Base-by-base conservation (phyloP, 2,797 vertebrate species). In the Australoheros facetus region DNA sequence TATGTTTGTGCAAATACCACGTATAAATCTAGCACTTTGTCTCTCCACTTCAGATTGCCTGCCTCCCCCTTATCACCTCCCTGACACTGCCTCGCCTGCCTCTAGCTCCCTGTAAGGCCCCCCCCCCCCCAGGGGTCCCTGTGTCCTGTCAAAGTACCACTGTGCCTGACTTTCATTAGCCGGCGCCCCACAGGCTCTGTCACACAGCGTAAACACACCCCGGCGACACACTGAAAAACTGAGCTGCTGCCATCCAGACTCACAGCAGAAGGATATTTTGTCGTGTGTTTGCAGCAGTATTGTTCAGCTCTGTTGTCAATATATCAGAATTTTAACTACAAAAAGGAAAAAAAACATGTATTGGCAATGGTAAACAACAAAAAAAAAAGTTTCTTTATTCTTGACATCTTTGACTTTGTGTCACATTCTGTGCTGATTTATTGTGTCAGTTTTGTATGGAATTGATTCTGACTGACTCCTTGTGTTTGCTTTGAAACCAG, bases 141-240 rank as follows among this genome's bases (percentile, higher is more conserved):
- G 81, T 92, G 91, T 93, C 85, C 87, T 93, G 91, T 94, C 89
- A 88, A 83, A 87, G 86, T 37, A 82, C 83, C 80, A 88, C 88
- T 89, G 87, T 64, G 87, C 58, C 83, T 92, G 90, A 90, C 93
- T 94, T 93, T 93, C 91, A 93, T 93, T 92, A 94, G 92, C 87
- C 87, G 85, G 85, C 79, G 60, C 84, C 88, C 90, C 82, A 87
- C 84, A 82, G 92, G 87, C 82, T 85, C 80, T 81, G 85, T 91
- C 89, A 87, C 91, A 86, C 87, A 51, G 84, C 57, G 55, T 86
- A 91, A 87, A 92, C 85, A 86, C 85, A 82, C 82, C 79, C 88
- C 71, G 12, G 82, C 32, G 26, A 78, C 82, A 84, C 85, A 21
- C 12, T 7, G 80, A 54, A 1, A 82, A 87, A 64, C 60, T 13